These are phyloP conservation scores for Parnassius glacialis DNA, from an alignment of 2,888 invertebrate genomes.

Conservation along the genomic window DNA sequence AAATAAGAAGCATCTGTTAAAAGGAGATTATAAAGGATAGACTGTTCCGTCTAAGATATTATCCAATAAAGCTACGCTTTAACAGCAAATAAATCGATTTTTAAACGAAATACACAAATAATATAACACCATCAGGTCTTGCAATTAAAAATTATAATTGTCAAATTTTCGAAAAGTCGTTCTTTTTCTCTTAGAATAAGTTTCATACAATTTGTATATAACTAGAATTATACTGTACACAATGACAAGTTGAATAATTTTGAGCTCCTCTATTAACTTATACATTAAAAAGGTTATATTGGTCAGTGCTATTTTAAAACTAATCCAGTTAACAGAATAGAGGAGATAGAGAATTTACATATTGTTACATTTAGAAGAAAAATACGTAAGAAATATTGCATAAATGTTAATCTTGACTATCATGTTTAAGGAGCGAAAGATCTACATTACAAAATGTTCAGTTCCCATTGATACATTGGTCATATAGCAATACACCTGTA, in stretches of 20 bases:
- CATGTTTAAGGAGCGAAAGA: too few relatives aligned
- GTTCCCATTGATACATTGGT: too few relatives aligned
- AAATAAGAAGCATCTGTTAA: constrained; percentile 37
- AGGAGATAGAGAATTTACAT: neutral
- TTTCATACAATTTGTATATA: neutral
- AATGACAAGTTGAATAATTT: neutral
- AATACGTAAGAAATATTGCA: too few relatives aligned
- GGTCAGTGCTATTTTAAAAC: neutral
- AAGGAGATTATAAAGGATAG: constrained; percentile 40
- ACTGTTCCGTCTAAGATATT: constrained; percentile 28
- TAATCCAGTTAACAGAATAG: neutral
- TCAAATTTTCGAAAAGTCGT: neutral
- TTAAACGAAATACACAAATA: constrained; percentile 18
- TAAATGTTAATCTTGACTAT: too few relatives aligned
- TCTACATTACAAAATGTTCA: too few relatives aligned
- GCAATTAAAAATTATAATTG: constrained; percentile 1
- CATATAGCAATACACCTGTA: too few relatives aligned
- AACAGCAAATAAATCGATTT: constrained; percentile 27
- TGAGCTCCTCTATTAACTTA: neutral
- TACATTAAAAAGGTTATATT: neutral
- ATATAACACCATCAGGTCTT: constrained; percentile 25
- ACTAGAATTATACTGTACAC: neutral
- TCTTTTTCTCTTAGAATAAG: neutral
- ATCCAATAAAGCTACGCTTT: constrained; percentile 6
- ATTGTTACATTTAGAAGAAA: too few relatives aligned